Evolutionary conservation across 2,797 vertebrate genomes (phyloP).

Genomic region (Sparidentex hasta): DNA sequence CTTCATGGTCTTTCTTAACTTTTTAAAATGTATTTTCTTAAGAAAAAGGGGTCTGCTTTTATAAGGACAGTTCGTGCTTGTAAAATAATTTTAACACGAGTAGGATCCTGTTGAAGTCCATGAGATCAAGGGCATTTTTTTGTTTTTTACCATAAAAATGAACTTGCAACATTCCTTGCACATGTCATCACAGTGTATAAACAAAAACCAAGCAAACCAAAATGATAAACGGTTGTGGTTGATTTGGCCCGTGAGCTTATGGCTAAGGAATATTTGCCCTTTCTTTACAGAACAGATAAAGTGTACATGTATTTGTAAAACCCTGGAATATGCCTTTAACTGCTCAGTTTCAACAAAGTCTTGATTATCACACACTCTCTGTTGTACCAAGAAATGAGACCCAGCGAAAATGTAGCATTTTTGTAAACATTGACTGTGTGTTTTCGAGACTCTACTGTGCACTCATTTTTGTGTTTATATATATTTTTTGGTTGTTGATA

Average conservation of each 20-base stretch:
- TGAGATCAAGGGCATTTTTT: conserved; percentile 78
- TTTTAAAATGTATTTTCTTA: conserved; percentile 85
- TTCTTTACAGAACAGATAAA: conserved; percentile 63
- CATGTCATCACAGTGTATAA: conserved; percentile 66
- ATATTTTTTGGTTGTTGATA: conserved; percentile 82
- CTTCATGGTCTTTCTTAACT: conserved; percentile 79
- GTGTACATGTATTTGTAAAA: conserved; percentile 81
- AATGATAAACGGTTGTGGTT: conserved; percentile 62
- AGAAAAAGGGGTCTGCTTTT: conserved; percentile 79
- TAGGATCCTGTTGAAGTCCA: conserved; percentile 72
- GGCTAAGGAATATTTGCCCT: conserved; percentile 59
- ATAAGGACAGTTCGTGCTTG: conserved; percentile 75
- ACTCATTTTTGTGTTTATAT: conserved; percentile 85
- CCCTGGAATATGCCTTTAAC: conserved; percentile 86
- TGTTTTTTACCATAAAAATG: conserved; percentile 60
- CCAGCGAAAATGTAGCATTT: conserved; percentile 92
- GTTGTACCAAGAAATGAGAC: conserved; percentile 89
- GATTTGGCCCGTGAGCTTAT: conserved; percentile 49
- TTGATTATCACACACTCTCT: conserved; percentile 90
- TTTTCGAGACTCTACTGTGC: conserved; percentile 90
- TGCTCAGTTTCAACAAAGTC: conserved; percentile 86
- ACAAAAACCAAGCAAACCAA: conserved; percentile 66
- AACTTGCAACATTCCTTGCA: conserved; percentile 83
- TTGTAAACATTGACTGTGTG: conserved; percentile 92
- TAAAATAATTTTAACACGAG: conserved; percentile 69